Base-by-base conservation (phyloP, 2,113 vertebrate species). In the Ibidorhyncha struthersii region DNA sequence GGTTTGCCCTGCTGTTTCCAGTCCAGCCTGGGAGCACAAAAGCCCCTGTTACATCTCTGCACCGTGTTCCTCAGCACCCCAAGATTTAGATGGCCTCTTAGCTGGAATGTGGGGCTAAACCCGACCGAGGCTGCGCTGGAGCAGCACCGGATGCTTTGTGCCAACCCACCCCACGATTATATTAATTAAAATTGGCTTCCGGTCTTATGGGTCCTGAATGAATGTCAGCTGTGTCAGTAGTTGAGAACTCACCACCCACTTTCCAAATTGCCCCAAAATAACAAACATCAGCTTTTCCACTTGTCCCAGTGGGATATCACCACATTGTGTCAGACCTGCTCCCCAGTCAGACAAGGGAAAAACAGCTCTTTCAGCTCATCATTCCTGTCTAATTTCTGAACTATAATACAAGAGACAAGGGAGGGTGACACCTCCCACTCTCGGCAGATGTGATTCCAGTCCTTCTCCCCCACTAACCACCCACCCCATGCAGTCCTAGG, bases 51-150 rank as follows among this genome's bases (percentile, higher is more conserved):
- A 25, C 10, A 12, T 7, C 47, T 80, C 81, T 56, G 34, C 71
- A 36, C 70, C 16, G 14, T 0, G 0, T 52, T 34, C 53, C 36
- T 19, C 43, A 38, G n/a, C 11, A 5, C 20, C 52, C 53, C 62
- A 61, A 55, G 32, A 17, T 30, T 67, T 34, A 21, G 9, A 25
- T 19, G 32, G 30, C 49, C 58, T 81, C 36, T 23, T 9, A 34
- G 63, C 43, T 22, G n/a, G 4, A 59, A 15, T 2, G 16, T 12
- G n/a, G 58, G n/a, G 23, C 47, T 49, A 81, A 94, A 91, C 9
- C 52, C 2, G 1, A 26, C 1, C 0, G 2, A 59, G 30, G 50
- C 38, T 87, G 47, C 0, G 6, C 29, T 59, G 13, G 23, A 78
- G 78, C 69, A 67, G 81, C 58, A 77, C 22, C 32, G 16, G 67